phyloP scores from a whole-genome alignment of 2,888 invertebrate species.

The Philonicus albiceps region DNA sequence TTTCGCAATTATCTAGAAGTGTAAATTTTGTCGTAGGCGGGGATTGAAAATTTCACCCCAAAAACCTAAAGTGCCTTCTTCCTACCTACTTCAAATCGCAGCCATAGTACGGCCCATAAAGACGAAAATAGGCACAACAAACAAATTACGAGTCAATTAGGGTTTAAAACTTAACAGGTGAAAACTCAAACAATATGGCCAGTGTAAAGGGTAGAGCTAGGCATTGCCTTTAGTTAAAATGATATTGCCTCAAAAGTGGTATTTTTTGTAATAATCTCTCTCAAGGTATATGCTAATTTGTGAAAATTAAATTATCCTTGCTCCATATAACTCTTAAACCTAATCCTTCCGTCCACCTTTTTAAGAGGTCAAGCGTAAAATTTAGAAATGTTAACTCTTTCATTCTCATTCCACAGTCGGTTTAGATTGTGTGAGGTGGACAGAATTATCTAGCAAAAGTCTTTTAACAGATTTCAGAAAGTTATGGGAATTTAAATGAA shows the following conservation, averaged over 20 bases:
- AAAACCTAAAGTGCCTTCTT: background rate
- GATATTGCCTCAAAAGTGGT: background rate
- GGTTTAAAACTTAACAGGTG: background rate
- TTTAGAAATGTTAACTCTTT: background rate
- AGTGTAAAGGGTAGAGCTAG: background rate
- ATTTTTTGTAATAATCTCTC: background rate
- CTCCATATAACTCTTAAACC: background rate
- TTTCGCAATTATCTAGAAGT: background rate
- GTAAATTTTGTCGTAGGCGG: background rate
- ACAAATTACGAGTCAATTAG: background rate
- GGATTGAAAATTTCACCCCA: background rate
- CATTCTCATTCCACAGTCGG: background rate
- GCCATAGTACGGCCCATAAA: background rate
- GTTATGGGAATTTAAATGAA: background rate
- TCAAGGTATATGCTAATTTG: background rate
- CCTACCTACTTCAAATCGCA: background rate
- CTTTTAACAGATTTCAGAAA: background rate
- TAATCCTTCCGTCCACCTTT: background rate
- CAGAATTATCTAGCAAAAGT: background rate
- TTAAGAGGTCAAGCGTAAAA: background rate
- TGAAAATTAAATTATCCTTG: conserved; percentile 14
- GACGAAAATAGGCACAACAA: background rate
- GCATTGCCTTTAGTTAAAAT: background rate
- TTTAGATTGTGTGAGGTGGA: background rate
- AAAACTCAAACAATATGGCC: background rate